Base-by-base conservation (phyloP, 2,113 vertebrate species). In the Abramis brama region DNA sequence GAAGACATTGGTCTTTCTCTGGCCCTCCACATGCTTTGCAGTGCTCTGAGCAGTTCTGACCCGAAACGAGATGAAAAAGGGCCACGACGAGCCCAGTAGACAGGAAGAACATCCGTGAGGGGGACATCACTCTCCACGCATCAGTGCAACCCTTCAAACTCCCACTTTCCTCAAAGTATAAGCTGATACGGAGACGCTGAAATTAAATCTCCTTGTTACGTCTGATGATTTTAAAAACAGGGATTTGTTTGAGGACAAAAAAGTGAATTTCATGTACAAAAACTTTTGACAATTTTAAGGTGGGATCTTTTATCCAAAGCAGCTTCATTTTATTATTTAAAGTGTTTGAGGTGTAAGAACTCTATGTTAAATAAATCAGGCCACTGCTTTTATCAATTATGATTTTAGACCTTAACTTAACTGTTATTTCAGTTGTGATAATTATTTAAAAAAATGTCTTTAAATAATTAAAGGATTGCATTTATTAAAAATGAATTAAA, bases 1-100 rank as follows among this genome's bases (percentile, higher is more conserved):
- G 96, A 66, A 96, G 89, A 88, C 98, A 99, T 78, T 94, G 93
- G 87, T 95, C 93, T 73, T 95, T 95, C 88, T 96, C 94, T 0
- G 95, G 95, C 50, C 96, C 96, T 0, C 95, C 95, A 91, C 97
- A 99, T 78, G 93, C 94, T 66, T 92, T 96, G 0, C 98, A 99
- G 0, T 95, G 8, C 30, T 92, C 91, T 8, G 92, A 90, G 73
- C 94, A 95, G 89, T 89, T 89, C 82, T 84, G 83, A 30, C 73
- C 88, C 71, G 79, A 68, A 75, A 12, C 59, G 7, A 52, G 45
- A 12, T 57, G 77, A 21, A 83, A 84, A 82, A 91, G 11, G 36
- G 91, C 60, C 55, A 79, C 79, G 75, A 88, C 86, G 74, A 91
- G 86, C 62, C 87, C 91, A 39, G 79, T 78, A 36, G 85, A 68